Evolutionary conservation across 2,797 vertebrate species (phyloP), one percentile per base, ranked within the genome.

Genomic region (Argentina silus): DNA sequence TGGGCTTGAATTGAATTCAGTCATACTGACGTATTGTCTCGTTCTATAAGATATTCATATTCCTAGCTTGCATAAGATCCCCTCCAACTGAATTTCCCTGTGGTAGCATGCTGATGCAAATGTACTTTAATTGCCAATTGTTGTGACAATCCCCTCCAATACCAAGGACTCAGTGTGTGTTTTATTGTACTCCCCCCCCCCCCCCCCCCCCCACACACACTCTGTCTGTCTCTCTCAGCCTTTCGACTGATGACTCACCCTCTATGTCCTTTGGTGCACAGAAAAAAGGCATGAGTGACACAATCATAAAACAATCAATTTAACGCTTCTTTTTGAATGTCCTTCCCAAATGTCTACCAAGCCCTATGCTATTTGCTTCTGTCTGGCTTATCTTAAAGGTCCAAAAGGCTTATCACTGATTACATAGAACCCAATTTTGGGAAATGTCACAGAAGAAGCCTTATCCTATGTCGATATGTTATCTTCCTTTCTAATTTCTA

Each of bases 221-320:
- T 63, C 17, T 47, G 12, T 44, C 45, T 36, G 27, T 44, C 27
- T 44, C 56, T 59, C 6, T 67, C 62, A 55, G 15, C 55, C 12
- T 42, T 43, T 23, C 15, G 81, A 84, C 71, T 72, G 81, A 85
- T 84, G 82, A 85, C 72, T 87, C 75, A 71, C 70, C 74, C 50
- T 55, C 57, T 2, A 1, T 77, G 76, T 81, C 74, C 75, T 82
- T 72, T 69, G 55, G 75, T 81, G 67, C 60, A 76, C 59, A 73
- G 61, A 81, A 65, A 82, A 68, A 70, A 72, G 71, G 70, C 73
- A 73, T 78, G 77, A 85, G 70, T 81, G 77, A 85, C 81, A 85
- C 67, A 74, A 78, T 85, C 79, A 80, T 67, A 75, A 76, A 72
- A 69, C 74, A 80, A 87, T 86, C 84, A 85, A 78, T 89, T 80